phyloP scores from a whole-genome alignment of 2,113 vertebrate species.

The Todiramphus chloris region DNA sequence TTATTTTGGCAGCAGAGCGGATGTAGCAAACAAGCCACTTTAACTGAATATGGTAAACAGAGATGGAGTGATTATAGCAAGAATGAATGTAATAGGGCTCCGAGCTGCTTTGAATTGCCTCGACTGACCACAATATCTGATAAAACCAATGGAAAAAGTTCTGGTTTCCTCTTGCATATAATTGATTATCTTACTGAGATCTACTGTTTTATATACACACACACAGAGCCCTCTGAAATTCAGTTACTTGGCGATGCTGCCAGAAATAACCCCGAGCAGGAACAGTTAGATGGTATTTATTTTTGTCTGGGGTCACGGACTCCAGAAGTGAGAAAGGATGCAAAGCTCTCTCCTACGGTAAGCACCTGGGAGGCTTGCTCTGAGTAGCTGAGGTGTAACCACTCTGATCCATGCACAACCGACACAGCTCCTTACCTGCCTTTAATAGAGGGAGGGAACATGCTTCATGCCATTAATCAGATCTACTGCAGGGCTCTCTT shows the following conservation, averaged over 20 bases:
- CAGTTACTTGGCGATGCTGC: slow-evolving; percentile 66
- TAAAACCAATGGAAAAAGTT: slow-evolving; percentile 88
- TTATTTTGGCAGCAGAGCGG: slow-evolving; percentile 78
- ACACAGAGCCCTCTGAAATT: slow-evolving; percentile 56
- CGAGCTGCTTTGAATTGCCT: slow-evolving; percentile 79
- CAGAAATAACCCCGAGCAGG: slow-evolving; percentile 68
- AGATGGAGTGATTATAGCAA: slow-evolving; percentile 82
- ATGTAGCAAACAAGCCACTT: slow-evolving; percentile 82
- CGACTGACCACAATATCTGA: slow-evolving; percentile 84
- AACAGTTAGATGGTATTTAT: slow-evolving; percentile 60
- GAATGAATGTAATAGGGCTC: slow-evolving; percentile 80
- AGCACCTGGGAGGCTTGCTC: slow-evolving; percentile 12
- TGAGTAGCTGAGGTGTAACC: background rate
- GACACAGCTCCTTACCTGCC: background rate
- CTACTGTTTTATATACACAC: slow-evolving; percentile 67
- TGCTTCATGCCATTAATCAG: background rate
- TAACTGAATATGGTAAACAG: slow-evolving; percentile 88
- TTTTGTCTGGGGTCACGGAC: slow-evolving; percentile 44
- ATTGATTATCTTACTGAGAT: slow-evolving; percentile 84
- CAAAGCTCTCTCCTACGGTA: slow-evolving; percentile 33
- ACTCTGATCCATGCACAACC: background rate
- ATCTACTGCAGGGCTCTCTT: background rate
- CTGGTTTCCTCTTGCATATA: slow-evolving; percentile 87
- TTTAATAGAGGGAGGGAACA: background rate
- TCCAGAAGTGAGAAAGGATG: slow-evolving; percentile 47